These are phyloP conservation scores for Crotalus viridis DNA, from an alignment of 2,113 vertebrate species.

Conservation along the genomic window DNA sequence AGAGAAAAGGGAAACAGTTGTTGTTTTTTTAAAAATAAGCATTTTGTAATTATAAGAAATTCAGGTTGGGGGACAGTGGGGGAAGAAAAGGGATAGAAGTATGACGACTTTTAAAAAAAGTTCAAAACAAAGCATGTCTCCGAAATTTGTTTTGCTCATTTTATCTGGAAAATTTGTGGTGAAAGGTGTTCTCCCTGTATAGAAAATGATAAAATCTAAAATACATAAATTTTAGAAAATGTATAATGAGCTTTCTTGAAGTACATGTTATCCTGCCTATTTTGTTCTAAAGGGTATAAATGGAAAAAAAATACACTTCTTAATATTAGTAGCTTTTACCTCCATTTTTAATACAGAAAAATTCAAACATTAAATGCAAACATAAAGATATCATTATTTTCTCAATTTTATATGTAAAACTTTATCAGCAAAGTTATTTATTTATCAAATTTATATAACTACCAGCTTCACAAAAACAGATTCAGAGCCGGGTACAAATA, in stretches of 20 bases:
- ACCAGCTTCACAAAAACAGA: no score
- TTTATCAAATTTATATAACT: no score
- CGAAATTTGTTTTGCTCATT: not conserved
- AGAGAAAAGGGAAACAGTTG: not conserved
- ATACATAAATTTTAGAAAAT: not conserved
- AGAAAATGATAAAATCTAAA: not conserved
- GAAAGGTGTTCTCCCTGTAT: not conserved
- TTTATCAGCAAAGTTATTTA: no score
- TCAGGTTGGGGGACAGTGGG: not conserved
- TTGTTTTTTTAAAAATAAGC: not conserved
- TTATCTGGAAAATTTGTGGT: not conserved
- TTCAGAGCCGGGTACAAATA: no score
- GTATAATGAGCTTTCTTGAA: not conserved
- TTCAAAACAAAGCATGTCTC: not conserved
- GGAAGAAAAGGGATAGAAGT: not conserved
- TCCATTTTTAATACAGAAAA: not conserved
- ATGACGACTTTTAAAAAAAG: not conserved
- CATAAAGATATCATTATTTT: not conserved
- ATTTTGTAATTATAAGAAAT: constrained; percentile 20
- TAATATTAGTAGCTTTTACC: not conserved
- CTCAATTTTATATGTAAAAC: not conserved
- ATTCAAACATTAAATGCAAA: not conserved
- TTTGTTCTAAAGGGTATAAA: not conserved
- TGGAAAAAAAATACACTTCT: not conserved
- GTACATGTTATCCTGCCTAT: not conserved